These are phyloP conservation scores for Asteroscopus sphinx DNA, from an alignment of 2,888 invertebrate genomes.

Conservation along the genomic window DNA sequence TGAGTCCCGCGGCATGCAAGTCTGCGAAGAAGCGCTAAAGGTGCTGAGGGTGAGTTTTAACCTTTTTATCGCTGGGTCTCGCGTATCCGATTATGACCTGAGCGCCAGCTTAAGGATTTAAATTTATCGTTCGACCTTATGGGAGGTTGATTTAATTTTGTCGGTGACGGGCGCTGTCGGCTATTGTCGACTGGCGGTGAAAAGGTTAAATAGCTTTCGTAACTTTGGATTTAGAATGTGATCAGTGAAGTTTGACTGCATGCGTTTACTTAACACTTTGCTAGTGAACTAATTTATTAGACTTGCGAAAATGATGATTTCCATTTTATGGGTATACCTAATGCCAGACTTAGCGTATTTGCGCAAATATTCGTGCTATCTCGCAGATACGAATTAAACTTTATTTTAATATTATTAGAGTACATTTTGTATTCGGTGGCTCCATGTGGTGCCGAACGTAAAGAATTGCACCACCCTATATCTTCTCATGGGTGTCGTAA, in stretches of 20 bases:
- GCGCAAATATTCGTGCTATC: no score
- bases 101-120: conserved; percentile 43
- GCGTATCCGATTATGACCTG: conserved; percentile 31
- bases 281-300: conserved; percentile 42
- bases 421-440: no score
- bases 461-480: no score
- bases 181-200: conserved; percentile 53
- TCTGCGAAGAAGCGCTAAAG: conserved; percentile 99
- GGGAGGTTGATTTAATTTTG: conserved; percentile 37
- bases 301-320: conserved; percentile 9
- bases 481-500: no score
- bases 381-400: no score
- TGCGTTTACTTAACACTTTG: conserved; percentile 36
- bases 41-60: conserved; percentile 95
- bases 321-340: conserved; percentile 26
- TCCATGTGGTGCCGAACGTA: no score
- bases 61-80: conserved; percentile 57
- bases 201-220: conserved; percentile 48
- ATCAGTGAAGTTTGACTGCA: conserved; percentile 47
- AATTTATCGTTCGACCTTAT: conserved; percentile 17
- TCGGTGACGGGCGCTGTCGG: conserved; percentile 51
- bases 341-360: no score
- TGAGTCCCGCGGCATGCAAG: conserved; percentile 99
- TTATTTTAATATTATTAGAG: no score
- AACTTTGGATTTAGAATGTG: conserved; percentile 33